Conservation (phyloP, 2,888 invertebrate genomes). For the Sarcophaga variegata region DNA sequence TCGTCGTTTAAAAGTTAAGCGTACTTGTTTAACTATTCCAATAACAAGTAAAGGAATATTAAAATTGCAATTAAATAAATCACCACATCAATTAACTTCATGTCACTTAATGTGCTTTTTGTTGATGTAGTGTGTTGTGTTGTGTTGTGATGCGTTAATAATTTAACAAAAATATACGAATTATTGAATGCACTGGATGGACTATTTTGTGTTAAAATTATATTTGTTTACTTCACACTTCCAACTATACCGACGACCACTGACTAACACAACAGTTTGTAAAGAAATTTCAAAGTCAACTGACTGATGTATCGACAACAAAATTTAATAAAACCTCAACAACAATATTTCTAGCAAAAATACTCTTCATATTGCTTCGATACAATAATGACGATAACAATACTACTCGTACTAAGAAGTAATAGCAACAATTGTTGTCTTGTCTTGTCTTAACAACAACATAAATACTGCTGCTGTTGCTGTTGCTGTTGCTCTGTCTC, state of each 20-base stretch:
- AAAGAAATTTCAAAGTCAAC: constrained; percentile 75
- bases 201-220: too few relatives aligned
- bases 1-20: constrained; percentile 14
- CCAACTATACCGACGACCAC: constrained; percentile 42
- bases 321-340: constrained; percentile 73
- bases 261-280: constrained; percentile 60
- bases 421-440: constrained; percentile 24
- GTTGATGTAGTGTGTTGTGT: too few relatives aligned
- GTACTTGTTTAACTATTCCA: constrained; percentile 73
- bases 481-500: constrained; percentile 46
- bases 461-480: constrained; percentile 5
- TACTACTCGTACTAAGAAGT: constrained; percentile 1
- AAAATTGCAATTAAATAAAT: constrained; percentile 79
- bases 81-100: constrained; percentile 80
- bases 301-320: constrained; percentile 73
- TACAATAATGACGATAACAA: background rate
- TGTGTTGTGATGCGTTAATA: too few relatives aligned
- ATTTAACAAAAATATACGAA: background rate
- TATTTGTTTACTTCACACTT: background rate
- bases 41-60: constrained; percentile 78
- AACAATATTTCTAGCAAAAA: background rate
- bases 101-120: constrained; percentile 72
- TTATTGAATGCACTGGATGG: background rate
- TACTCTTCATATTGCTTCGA: background rate
- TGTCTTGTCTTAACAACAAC: constrained; percentile 28